These are phyloP conservation scores for Asbolus verrucosus DNA, from an alignment of 1,140 invertebrate species.

Conservation along the genomic window DNA sequence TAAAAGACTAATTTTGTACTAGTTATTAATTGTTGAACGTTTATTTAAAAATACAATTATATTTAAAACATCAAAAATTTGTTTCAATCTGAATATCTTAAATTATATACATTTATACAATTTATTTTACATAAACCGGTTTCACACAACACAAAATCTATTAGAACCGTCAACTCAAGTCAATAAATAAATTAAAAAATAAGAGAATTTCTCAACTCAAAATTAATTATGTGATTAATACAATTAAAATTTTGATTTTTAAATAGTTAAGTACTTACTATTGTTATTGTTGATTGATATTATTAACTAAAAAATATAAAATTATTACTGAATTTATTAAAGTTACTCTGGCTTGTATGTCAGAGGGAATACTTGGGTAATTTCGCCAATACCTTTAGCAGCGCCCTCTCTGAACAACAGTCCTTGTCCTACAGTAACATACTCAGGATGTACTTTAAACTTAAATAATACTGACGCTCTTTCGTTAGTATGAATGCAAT, in stretches of 20 bases:
- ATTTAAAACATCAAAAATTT: conserved; percentile 6
- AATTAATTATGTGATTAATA: no score
- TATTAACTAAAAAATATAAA: no score
- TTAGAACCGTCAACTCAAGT: neutral
- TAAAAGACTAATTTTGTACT: conserved; percentile 19
- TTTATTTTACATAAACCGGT: conserved; percentile 7
- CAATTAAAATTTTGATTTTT: no score
- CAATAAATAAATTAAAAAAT: no score
- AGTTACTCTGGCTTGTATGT: conserved; percentile 33
- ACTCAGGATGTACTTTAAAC: conserved; percentile 92
- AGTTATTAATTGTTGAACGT: neutral
- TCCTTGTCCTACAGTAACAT: conserved; percentile 86
- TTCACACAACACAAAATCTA: conserved; percentile 4
- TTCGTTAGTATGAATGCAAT: conserved; percentile 83
- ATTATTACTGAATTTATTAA: neutral
- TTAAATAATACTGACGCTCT: conserved; percentile 88
- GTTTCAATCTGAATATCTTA: conserved; percentile 4
- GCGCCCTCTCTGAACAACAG: conserved; percentile 90
- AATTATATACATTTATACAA: conserved; percentile 30
- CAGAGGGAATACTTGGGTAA: conserved; percentile 85
- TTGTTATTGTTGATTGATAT: no score
- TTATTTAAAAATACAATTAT: no score
- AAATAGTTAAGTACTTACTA: no score
- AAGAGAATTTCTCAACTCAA: no score
- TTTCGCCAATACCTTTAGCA: conserved; percentile 90